Conservation (phyloP, 2,797 vertebrate genomes). For the Cynodonichthys magdalenae region DNA sequence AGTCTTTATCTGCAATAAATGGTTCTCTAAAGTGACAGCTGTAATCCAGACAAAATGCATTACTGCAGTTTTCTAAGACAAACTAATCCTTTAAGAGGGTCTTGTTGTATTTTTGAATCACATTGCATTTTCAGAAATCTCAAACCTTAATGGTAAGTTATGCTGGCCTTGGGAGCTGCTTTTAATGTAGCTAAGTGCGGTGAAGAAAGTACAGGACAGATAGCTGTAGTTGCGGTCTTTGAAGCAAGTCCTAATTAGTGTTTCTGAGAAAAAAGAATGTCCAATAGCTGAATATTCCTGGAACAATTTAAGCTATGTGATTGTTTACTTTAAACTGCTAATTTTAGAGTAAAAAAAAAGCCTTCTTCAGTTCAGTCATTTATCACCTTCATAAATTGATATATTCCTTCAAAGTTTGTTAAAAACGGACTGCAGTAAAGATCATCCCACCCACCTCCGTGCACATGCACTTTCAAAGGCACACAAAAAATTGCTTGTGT, state of each 20-base stretch:
- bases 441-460: slow-evolving; percentile 49
- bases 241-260: slow-evolving; percentile 56
- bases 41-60: slow-evolving; percentile 38
- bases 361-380: slow-evolving; percentile 44
- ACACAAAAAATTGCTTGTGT: background rate
- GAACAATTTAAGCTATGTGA: slow-evolving; percentile 39
- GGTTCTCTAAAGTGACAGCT: slow-evolving; percentile 26
- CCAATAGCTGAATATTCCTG: slow-evolving; percentile 45
- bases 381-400: slow-evolving; percentile 55
- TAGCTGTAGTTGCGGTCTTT: slow-evolving; percentile 3
- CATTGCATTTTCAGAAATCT: background rate
- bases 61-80: slow-evolving; percentile 14
- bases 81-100: slow-evolving; percentile 34
- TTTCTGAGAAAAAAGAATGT: slow-evolving; percentile 37
- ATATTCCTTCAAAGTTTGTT: slow-evolving; percentile 56
- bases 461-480: slow-evolving; percentile 8
- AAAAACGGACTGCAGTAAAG: slow-evolving; percentile 50
- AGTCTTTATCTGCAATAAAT: slow-evolving; percentile 27
- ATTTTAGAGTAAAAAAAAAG: slow-evolving; percentile 21
- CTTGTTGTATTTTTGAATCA: slow-evolving; percentile 23
- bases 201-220: slow-evolving; percentile 13
- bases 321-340: slow-evolving; percentile 32
- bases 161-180: slow-evolving; percentile 12
- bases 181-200: slow-evolving; percentile 11
- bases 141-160: slow-evolving; percentile 15